phyloP scores from a whole-genome alignment of 2,113 vertebrate genomes.

The Muntiacus muntjak region DNA sequence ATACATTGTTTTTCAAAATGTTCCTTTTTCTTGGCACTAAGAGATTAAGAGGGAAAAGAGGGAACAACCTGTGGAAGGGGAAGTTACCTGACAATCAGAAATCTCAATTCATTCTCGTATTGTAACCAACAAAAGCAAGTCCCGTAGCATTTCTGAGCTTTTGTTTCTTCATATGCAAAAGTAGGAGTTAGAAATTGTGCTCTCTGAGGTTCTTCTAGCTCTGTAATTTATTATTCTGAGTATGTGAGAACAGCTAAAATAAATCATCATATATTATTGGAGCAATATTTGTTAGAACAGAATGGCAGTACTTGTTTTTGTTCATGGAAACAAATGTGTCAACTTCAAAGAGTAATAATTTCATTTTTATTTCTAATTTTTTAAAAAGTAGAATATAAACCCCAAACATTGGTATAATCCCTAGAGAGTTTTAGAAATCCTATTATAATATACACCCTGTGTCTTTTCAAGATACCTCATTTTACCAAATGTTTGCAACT shows the following conservation, averaged over 20 bases:
- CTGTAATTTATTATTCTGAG: neutral
- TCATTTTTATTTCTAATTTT: neutral
- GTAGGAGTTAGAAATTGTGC: neutral
- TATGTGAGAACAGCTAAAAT: neutral
- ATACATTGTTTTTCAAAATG: neutral
- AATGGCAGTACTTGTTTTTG: neutral
- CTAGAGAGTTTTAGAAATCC: neutral
- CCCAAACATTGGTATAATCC: neutral
- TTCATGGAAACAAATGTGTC: neutral
- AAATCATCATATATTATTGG: neutral
- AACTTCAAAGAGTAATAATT: conserved; percentile 14
- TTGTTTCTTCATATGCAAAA: neutral
- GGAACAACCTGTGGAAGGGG: neutral
- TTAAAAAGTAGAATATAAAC: neutral
- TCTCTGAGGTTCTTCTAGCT: neutral
- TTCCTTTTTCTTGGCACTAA: neutral
- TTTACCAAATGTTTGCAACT: neutral
- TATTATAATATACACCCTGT: neutral
- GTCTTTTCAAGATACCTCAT: neutral
- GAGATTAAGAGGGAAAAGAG: neutral
- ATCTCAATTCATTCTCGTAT: neutral
- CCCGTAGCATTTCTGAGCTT: neutral
- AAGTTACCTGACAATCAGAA: conserved; percentile 69
- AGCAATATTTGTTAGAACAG: neutral
- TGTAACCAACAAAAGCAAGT: neutral